Percentiles rank a stretch among this genome's conserved stretches.
Evolutionary conservation across 2,797 vertebrate species (phyloP).

Genomic region (Nothura maculosa): DNA sequence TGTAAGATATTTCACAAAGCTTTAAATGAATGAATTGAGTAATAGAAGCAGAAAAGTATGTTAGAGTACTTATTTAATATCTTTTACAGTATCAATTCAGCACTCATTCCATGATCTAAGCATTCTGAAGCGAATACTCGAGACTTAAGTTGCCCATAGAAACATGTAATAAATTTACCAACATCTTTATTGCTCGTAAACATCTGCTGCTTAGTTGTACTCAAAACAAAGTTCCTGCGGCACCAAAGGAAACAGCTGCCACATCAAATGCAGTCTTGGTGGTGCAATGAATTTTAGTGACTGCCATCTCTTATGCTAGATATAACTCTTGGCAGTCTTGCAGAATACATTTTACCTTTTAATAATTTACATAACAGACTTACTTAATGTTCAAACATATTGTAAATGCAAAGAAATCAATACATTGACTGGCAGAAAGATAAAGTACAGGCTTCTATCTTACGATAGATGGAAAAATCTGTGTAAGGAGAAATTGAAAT

Average conservation of each 20-base stretch:
- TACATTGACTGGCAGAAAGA: not conserved
- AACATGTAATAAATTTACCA: constrained; percentile 28
- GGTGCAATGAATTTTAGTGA: constrained; percentile 20
- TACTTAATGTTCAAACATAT: not conserved
- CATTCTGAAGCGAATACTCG: not conserved
- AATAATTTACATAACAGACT: constrained; percentile 27
- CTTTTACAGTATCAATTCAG: not conserved
- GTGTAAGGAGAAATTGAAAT: not conserved
- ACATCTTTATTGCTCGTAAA: constrained; percentile 2
- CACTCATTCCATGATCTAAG: not conserved
- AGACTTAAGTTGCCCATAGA: not conserved
- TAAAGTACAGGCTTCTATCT: not conserved
- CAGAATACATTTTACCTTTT: not conserved
- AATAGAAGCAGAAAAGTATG: not conserved
- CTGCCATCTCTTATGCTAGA: not conserved
- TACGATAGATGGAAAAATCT: not conserved
- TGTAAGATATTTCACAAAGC: not conserved
- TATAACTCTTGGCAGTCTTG: not conserved
- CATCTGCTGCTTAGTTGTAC: constrained; percentile 15
- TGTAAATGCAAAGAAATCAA: not conserved
- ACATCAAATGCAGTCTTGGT: not conserved
- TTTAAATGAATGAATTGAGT: not conserved
- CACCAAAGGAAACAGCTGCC: constrained; percentile 37
- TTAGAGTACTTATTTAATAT: not conserved
- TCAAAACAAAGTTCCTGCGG: constrained; percentile 31